Percentiles rank a stretch among this genome's conserved stretches.
phyloP scores from a whole-genome alignment of 2,113 vertebrate genomes.

The Gopherus flavomarginatus region DNA sequence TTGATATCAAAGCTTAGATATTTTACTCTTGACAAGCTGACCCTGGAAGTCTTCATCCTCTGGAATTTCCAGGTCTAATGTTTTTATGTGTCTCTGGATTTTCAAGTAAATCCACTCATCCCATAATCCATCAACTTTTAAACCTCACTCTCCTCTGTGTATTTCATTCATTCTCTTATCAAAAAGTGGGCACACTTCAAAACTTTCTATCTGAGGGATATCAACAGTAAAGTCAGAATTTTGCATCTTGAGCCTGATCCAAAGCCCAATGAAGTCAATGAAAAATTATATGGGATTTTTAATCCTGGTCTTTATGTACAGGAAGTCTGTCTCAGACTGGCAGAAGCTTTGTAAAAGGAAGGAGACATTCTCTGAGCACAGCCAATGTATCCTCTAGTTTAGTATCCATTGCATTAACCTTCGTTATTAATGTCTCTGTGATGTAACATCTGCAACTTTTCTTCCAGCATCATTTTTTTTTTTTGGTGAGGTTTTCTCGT shows the following conservation, averaged over 20 bases:
- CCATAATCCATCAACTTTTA: neutral
- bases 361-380: neutral
- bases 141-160: neutral
- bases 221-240: neutral
- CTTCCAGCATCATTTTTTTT: neutral
- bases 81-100: conserved; percentile 17
- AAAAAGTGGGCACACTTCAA: neutral
- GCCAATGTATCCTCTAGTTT: neutral
- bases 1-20: conserved; percentile 67
- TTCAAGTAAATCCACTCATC: neutral
- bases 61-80: conserved; percentile 24
- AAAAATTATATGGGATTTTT: neutral
- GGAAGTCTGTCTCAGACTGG: neutral
- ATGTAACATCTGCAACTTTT: neutral
- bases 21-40: conserved; percentile 58
- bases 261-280: neutral
- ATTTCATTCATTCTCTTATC: neutral
- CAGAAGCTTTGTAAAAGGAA: neutral
- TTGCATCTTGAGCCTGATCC: neutral
- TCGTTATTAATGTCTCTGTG: neutral
- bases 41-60: conserved; percentile 63
- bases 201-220: neutral
- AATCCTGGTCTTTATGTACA: neutral
- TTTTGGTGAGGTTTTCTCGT: neutral
- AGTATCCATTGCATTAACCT: neutral